Conservation (phyloP, 2,113 vertebrate species). For the Zonotrichia leucophrys region DNA sequence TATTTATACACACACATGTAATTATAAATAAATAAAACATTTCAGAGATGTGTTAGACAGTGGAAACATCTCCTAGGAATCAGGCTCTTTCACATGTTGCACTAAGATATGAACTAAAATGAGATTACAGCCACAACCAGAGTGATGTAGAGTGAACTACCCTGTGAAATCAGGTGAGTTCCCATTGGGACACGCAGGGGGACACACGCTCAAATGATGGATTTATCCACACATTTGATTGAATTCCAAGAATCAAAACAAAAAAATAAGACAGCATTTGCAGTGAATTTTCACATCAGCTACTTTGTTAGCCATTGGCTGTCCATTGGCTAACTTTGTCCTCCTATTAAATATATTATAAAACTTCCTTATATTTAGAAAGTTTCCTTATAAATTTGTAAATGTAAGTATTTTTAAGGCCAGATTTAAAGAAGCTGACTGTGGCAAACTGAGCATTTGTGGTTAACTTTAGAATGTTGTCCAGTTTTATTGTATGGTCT, state of each 20-base stretch:
- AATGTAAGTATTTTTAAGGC: neutral
- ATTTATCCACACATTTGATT: neutral
- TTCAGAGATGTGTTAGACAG: neutral
- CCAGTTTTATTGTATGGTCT: neutral
- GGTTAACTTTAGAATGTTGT: neutral
- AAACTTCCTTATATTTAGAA: neutral
- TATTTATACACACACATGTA: neutral
- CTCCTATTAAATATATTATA: neutral
- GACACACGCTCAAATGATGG: rapidly evolving
- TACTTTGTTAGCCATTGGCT: neutral
- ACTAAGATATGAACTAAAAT: neutral
- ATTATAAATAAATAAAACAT: neutral
- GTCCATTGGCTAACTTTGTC: neutral
- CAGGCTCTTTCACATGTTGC: neutral
- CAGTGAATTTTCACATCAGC: neutral
- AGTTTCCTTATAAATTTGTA: neutral
- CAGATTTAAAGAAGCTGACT: neutral
- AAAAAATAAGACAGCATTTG: rapidly evolving
- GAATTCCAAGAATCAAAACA: neutral
- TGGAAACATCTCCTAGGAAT: neutral
- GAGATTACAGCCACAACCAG: neutral
- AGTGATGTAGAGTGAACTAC: neutral
- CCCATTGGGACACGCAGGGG: neutral
- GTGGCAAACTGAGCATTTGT: neutral
- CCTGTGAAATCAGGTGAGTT: neutral